Conservation (phyloP, 2,888 invertebrate species). For the Blastobasis lacticolella region DNA sequence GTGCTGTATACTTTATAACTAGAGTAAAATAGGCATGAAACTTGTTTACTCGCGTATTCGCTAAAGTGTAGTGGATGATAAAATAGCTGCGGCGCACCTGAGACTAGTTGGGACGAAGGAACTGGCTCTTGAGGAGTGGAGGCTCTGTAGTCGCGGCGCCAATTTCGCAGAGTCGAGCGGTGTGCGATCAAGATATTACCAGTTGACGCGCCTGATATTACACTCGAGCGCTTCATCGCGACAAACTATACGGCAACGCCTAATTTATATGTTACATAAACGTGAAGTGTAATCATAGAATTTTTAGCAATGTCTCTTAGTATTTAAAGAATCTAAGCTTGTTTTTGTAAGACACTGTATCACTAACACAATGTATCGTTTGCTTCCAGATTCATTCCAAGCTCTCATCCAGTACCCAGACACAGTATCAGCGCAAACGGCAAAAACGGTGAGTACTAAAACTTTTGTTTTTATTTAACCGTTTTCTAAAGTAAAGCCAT, state of each 20-base stretch:
- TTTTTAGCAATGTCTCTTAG: too few species aligned
- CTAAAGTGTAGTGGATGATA: constrained; percentile 53
- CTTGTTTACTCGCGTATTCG: constrained; percentile 48
- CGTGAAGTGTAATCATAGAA: too few species aligned
- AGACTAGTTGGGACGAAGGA: constrained; percentile 19
- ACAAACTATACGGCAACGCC: too few species aligned
- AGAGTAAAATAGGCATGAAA: constrained; percentile 49
- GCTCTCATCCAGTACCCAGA: constrained; percentile 99
- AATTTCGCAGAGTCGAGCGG: constrained; percentile 50
- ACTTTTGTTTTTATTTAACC: constrained; percentile 63
- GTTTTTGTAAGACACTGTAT: neutral
- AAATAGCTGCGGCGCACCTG: constrained; percentile 60
- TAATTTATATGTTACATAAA: too few species aligned
- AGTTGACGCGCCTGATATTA: constrained; percentile 35
- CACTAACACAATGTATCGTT: constrained; percentile 17
- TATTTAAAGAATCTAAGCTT: neutral
- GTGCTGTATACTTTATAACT: constrained; percentile 35
- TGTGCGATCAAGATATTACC: constrained; percentile 46
- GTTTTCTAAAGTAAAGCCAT: constrained; percentile 56
- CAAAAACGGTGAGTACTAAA: constrained; percentile 87
- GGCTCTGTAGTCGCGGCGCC: constrained; percentile 27
- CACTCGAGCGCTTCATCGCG: constrained; percentile 25
- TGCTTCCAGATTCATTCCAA: constrained; percentile 93
- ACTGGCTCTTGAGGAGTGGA: constrained; percentile 36
- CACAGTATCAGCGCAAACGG: constrained; percentile 96